Evolutionary conservation across 2,888 invertebrate species (phyloP), one percentile per base, ranked within the genome.

Genomic region (Drosophila cognata): DNA sequence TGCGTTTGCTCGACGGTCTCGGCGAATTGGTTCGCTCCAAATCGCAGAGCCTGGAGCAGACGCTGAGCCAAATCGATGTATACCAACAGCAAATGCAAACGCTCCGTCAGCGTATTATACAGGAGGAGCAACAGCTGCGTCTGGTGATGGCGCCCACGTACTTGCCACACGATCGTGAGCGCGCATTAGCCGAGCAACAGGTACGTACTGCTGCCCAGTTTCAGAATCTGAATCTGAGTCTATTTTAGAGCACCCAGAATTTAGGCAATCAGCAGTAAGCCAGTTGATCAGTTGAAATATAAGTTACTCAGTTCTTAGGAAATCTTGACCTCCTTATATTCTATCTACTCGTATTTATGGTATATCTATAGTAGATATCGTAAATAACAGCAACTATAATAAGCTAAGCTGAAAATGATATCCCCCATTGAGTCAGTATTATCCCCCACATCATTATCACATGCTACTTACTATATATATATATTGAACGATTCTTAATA

Each of bases 41-140:
- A 77, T 86, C 91, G 62, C 93, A 93, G 65, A 95, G 95, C 82
- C 94, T 98, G 80, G 96, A 96, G 90, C 94, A 95, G 48, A 97
- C 97, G 83, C 95, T 98, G 60, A 94, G 95, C 78, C 98, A 98
- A 94, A 96, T 98, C 87, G 98, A 98, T 92, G 95, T 96, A 76
- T 97, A 98, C 93, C 97, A 97, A 92, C 95, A 96, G 92, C 98
- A 98, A 94, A 96, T 98, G 92, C 97, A 97, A 90, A 95, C 96
- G 60, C 94, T 98, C 81, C 95, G 97, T 69, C 96, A 97, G 90
- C 96, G 97, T 93, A 96, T 98, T 90, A 95, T 97, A 77, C 96
- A 96, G 92, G 97, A 97, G 79, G 98, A 98, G 93, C 98, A 98
- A 93, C 96, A 97, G 92, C 94, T 98, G 91, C 95, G 98, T 74